Evolutionary conservation across 2,888 invertebrate genomes (phyloP), one percentile per base, ranked within the genome.

Genomic region (Sinopyrophorus schimmeli): DNA sequence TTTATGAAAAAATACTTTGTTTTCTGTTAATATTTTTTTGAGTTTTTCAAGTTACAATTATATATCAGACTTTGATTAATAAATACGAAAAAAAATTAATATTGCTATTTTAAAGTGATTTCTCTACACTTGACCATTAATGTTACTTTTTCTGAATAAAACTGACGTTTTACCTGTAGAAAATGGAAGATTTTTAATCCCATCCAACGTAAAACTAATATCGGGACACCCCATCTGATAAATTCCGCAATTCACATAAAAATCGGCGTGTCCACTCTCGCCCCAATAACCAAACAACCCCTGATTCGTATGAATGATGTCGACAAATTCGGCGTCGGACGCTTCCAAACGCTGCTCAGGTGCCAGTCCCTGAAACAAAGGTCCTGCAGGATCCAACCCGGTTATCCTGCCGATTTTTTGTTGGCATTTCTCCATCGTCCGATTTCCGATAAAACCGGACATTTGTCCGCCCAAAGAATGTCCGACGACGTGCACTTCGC

Each of bases 401-500:
- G 44, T 44, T 27, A 38, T 30, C n/a, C 44, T 24, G 5, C 44
- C 38, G 6, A 44, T 23, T 3, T 15, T 17, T 10, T 20, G 3
- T 3, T 23, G 9, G 14, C 30, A 44, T n/a, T n/a, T 10, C 6
- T 14, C 5, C 9, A 16, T 10, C 2, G 18, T 12, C 3, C 11
- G 5, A 17, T 38, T 7, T 3, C 44, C 37, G 24, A 44, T 37
- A n/a, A 37, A 23, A n/a, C 44, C 44, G 5, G 28, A 5, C 30
- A 44, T 21, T 15, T 44, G 44, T 6, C 12, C 38, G 1, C 44
- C 44, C 1, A 44, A n/a, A 3, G 44, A 37, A 15, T 44, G 44
- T 3, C 44, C 44, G 2, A 44, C 38, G 4, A 44, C 1, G 5
- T 44, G 44, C 10, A 44, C 2, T 4, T 10, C 12, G 2, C 17